A percentile compares a stretch with the other conserved stretches of the same genome.
Evolutionary conservation across 2,888 invertebrate species (phyloP).

Genomic region (Orchesella flavescens): DNA sequence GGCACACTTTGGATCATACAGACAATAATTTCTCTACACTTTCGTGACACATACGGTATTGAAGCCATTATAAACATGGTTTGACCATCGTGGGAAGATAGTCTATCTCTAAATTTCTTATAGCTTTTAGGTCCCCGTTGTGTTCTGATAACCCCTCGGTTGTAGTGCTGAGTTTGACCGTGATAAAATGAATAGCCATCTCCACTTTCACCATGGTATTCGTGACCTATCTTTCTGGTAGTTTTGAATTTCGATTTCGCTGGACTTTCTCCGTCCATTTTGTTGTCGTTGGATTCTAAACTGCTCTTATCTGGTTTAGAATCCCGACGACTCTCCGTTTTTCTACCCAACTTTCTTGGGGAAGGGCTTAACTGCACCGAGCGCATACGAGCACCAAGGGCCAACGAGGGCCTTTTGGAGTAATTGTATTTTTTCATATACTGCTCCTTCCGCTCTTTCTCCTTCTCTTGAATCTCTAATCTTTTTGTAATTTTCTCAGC

Average conservation of each 20-base stretch:
- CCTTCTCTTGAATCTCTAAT: conserved; percentile 30
- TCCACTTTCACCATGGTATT: not conserved
- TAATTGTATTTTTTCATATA: conserved; percentile 58
- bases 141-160: not conserved
- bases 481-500: conserved; percentile 16
- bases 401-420: conserved; percentile 56
- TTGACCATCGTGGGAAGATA: conserved; percentile 7
- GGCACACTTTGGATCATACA: conserved; percentile 48
- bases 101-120: conserved; percentile 15
- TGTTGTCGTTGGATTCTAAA: not conserved
- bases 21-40: conserved; percentile 44
- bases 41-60: conserved; percentile 51
- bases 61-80: conserved; percentile 64
- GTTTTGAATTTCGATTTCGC: not conserved
- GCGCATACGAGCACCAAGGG: conserved; percentile 51
- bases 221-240: conserved; percentile 5
- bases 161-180: not conserved
- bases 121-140: not conserved
- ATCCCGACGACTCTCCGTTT: not conserved
- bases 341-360: conserved; percentile 32
- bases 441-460: conserved; percentile 36
- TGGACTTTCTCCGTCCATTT: not conserved
- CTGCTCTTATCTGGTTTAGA: not conserved
- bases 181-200: not conserved
- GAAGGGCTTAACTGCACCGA: conserved; percentile 41